Conservation (phyloP, 2,888 invertebrate species). For the Phengaris arion region DNA sequence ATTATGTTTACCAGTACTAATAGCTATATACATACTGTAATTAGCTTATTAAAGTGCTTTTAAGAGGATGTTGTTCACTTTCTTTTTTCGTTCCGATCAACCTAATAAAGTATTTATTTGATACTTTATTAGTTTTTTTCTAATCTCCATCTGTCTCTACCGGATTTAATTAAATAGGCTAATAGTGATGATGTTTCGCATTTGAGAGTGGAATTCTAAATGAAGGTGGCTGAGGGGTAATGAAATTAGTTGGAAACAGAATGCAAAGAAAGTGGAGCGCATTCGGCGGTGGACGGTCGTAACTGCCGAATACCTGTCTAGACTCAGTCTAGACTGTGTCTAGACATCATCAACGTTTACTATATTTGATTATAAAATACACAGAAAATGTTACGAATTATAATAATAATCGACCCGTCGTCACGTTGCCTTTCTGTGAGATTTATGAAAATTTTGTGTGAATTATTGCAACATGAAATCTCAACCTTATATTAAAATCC, state of each 20-base stretch:
- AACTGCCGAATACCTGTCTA: conserved; percentile 75
- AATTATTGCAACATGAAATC: neutral
- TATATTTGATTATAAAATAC: conserved; percentile 45
- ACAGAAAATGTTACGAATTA: conserved; percentile 14
- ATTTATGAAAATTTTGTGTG: neutral
- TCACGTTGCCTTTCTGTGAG: neutral
- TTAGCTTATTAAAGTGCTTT: conserved; percentile 7
- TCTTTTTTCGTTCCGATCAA: conserved; percentile 15
- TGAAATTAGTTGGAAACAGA: conserved; percentile 26
- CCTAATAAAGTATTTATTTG: too few relatives aligned
- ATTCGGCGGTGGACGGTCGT: conserved; percentile 58
- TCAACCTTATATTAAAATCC: neutral
- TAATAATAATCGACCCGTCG: neutral
- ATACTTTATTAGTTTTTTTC: neutral
- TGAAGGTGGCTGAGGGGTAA: neutral
- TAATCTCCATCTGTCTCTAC: neutral
- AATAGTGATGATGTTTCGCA: neutral
- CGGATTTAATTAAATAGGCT: neutral
- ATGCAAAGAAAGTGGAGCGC: conserved; percentile 45
- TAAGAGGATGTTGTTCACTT: conserved; percentile 13
- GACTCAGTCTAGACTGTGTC: conserved; percentile 74
- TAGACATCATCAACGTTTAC: conserved; percentile 70
- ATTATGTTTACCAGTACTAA: conserved; percentile 9
- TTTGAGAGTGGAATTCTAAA: neutral
- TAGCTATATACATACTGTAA: neutral